A percentile compares a stretch with the other conserved stretches of the same genome.
Evolutionary conservation across 2,797 vertebrate genomes (phyloP).

Genomic region (Pteronotus mesoamericanus): DNA sequence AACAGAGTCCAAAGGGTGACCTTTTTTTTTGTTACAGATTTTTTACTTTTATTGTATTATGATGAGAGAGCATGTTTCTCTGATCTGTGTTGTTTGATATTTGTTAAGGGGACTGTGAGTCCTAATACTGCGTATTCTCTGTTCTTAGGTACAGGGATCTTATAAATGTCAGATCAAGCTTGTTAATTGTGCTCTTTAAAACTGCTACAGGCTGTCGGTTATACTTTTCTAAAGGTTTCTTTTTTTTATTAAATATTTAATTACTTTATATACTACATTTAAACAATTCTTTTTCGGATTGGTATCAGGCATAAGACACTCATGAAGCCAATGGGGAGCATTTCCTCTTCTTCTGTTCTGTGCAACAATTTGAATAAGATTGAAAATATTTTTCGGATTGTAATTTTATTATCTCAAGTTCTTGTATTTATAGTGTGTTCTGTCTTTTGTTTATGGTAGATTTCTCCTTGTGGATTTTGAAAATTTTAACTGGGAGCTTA

Average conservation of each 20-base stretch:
- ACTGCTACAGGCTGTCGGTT: background rate
- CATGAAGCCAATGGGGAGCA: background rate
- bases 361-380: slow-evolving; percentile 40
- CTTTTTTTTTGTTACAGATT: background rate
- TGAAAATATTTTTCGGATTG: slow-evolving; percentile 50
- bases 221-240: background rate
- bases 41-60: background rate
- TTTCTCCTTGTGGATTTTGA: slow-evolving; percentile 16
- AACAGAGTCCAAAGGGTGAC: background rate
- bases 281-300: background rate
- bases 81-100: background rate
- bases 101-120: background rate
- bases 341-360: slow-evolving; percentile 34
- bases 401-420: background rate
- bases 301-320: background rate
- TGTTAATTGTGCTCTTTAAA: background rate
- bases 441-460: background rate
- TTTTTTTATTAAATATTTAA: background rate
- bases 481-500: background rate
- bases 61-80: background rate
- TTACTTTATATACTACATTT: background rate
- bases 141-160: background rate
- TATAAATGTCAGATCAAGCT: background rate
- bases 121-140: background rate
- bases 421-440: background rate